These are phyloP conservation scores for Alligator mississippiensis DNA, from an alignment of 2,113 vertebrate species.

Conservation along the genomic window DNA sequence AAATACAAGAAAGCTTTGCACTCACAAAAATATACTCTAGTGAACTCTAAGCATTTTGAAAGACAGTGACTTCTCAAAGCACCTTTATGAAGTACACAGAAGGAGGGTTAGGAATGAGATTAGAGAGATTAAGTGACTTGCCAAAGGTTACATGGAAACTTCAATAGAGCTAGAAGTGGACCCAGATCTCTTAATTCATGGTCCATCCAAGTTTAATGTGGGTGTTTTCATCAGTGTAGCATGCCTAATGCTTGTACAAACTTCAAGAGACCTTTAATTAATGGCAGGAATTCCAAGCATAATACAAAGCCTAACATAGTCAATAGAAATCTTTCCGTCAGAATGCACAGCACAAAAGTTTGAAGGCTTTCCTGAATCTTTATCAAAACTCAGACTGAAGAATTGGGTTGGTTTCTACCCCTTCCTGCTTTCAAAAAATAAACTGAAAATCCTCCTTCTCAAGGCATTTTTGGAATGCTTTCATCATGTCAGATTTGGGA, in stretches of 20 bases:
- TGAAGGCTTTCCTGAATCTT: not conserved
- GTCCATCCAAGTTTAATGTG: not conserved
- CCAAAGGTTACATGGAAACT: not conserved
- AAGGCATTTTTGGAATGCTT: not conserved
- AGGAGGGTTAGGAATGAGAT: not conserved
- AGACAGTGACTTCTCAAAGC: not conserved
- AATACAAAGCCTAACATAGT: not conserved
- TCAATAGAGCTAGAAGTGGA: not conserved
- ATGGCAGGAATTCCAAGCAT: not conserved
- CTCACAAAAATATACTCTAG: not conserved
- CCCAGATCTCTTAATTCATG: not conserved
- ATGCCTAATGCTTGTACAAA: not conserved
- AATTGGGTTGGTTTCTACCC: not conserved
- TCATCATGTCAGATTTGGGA: not conserved
- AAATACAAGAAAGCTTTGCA: conserved; percentile 11
- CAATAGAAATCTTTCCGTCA: not conserved
- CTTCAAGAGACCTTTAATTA: not conserved
- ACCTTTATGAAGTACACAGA: not conserved
- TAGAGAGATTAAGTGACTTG: not conserved
- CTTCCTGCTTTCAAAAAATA: not conserved
- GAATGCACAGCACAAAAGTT: not conserved
- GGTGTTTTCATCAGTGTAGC: not conserved
- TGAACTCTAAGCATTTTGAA: not conserved
- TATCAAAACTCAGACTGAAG: not conserved
- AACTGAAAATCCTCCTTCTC: not conserved